phyloP scores from a whole-genome alignment of 2,113 vertebrate species.

The Syrrhaptes paradoxus region DNA sequence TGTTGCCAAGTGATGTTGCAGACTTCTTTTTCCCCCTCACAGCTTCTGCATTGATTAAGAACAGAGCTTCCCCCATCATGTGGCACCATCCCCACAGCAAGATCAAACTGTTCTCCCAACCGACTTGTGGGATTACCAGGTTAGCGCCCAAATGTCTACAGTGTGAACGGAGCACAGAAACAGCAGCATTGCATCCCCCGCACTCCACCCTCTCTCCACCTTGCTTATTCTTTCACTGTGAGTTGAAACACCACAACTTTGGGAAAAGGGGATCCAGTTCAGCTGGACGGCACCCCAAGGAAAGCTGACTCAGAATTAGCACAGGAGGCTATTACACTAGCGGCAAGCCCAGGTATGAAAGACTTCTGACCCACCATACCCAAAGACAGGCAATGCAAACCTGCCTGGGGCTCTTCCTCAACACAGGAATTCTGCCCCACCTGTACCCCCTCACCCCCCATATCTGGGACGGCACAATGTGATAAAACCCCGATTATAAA shows the following conservation, averaged over 20 bases:
- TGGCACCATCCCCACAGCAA: background rate
- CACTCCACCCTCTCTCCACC: background rate
- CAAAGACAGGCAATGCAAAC: background rate
- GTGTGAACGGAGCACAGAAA: background rate
- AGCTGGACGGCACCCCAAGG: background rate
- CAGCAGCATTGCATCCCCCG: rapidly evolving
- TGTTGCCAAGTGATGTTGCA: constrained; percentile 65
- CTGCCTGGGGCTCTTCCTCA: background rate
- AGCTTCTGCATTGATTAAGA: constrained; percentile 30
- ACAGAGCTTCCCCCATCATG: constrained; percentile 37
- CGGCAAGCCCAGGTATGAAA: background rate
- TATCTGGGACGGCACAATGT: background rate
- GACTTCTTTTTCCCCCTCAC: constrained; percentile 51
- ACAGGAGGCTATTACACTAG: background rate
- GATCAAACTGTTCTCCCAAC: background rate
- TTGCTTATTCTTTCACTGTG: background rate
- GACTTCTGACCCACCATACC: background rate
- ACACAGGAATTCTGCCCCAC: background rate
- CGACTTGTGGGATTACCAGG: background rate
- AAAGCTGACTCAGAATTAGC: background rate
- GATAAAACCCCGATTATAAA: background rate
- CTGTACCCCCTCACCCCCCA: background rate
- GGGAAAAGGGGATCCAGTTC: background rate
- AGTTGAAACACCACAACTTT: background rate
- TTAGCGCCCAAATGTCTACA: background rate